phyloP scores from a whole-genome alignment of 2,113 vertebrate species.

The Syrmaticus mikado region DNA sequence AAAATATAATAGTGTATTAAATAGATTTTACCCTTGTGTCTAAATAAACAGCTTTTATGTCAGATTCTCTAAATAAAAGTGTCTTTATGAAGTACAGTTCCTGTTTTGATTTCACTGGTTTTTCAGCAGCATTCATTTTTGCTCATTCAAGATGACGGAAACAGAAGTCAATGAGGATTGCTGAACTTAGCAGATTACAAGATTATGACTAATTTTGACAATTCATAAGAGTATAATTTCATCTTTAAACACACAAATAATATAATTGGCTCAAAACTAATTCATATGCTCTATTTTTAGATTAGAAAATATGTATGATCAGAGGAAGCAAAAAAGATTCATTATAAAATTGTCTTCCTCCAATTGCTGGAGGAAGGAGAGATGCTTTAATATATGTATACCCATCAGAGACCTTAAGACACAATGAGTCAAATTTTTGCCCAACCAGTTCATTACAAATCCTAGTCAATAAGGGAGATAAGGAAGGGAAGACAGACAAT shows the following conservation, averaged over 20 bases:
- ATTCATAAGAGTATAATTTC: neutral
- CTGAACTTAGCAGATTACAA: neutral
- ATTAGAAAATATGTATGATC: neutral
- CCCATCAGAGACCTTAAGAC: too few species aligned
- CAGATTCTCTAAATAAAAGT: neutral
- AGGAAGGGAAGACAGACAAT: too few species aligned
- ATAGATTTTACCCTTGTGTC: neutral
- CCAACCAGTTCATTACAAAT: too few species aligned
- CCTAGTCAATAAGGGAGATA: too few species aligned
- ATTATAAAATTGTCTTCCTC: neutral
- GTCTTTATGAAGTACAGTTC: neutral
- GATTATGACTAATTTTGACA: neutral
- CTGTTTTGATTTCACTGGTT: neutral
- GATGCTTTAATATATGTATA: too few species aligned
- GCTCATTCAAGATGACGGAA: neutral
- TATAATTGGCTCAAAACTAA: neutral
- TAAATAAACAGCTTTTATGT: neutral
- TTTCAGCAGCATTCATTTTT: neutral
- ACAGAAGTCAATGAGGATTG: neutral
- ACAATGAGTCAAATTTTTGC: too few species aligned
- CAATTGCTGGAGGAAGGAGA: too few species aligned
- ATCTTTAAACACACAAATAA: neutral
- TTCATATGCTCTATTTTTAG: rapidly evolving
- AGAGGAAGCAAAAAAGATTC: neutral
- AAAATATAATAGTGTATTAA: neutral